Conservation (phyloP, 2,113 vertebrate species). For the Phocoena phocoena region DNA sequence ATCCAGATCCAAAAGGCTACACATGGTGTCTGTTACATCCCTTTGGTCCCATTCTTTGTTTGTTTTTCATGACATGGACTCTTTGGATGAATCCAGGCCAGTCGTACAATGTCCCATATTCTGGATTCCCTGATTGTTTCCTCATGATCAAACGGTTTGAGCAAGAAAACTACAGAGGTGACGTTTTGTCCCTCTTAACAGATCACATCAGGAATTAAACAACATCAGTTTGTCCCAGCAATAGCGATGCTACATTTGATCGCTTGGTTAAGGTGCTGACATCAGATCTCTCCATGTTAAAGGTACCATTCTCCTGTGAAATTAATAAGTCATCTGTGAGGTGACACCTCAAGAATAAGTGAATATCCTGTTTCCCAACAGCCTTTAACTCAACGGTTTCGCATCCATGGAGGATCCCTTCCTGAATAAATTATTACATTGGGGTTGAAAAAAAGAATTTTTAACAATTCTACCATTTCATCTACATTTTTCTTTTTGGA, state of each 20-base stretch:
- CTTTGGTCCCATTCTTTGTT: background rate
- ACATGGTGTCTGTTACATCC: background rate
- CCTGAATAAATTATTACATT: background rate
- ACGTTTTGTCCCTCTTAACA: background rate
- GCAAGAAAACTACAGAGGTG: background rate
- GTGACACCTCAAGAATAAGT: background rate
- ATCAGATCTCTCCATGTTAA: background rate
- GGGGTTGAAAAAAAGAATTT: background rate
- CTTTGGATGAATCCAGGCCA: background rate
- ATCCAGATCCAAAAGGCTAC: background rate
- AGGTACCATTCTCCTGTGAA: background rate
- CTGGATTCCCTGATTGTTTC: background rate
- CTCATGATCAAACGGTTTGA: background rate
- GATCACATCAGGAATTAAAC: background rate
- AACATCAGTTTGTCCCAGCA: background rate
- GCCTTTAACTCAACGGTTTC: background rate
- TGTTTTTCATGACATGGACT: background rate
- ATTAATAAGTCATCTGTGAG: background rate
- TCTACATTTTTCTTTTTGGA: background rate
- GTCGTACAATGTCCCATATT: background rate
- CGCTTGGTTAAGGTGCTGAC: background rate
- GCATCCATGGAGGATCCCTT: background rate
- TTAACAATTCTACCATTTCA: background rate
- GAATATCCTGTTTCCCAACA: background rate
- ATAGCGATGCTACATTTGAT: accelerated